A percentile compares a stretch with the other conserved stretches of the same genome.
phyloP scores from a whole-genome alignment of 1,140 invertebrate genomes.

The Drosophila subpulchrella region DNA sequence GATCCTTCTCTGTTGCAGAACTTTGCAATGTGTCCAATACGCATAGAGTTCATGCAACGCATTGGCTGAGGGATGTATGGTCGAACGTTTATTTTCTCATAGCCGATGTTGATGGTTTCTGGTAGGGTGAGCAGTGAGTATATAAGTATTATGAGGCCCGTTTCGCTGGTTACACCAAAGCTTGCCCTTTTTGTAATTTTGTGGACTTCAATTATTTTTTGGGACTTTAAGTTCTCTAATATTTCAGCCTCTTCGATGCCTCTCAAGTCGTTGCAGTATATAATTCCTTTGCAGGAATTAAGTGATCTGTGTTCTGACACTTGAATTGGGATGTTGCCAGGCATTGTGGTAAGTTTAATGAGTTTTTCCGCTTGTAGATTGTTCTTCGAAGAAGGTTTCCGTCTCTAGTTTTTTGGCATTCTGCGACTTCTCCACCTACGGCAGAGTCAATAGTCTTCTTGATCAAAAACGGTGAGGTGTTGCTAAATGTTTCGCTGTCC shows the following conservation, averaged over 20 bases:
- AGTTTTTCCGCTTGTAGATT: neutral
- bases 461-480: neutral
- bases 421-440: neutral
- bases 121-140: neutral
- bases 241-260: conserved; percentile 1
- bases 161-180: neutral
- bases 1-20: neutral
- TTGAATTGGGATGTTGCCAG: neutral
- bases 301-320: neutral
- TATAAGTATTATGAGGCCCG: neutral
- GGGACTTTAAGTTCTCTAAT: neutral
- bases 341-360: neutral
- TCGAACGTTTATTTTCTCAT: neutral
- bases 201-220: neutral
- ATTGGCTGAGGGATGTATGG: neutral
- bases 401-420: neutral
- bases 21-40: neutral
- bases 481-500: no score
- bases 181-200: neutral
- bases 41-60: neutral
- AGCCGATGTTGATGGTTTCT: neutral
- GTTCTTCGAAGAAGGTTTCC: neutral
- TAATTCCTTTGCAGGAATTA: neutral
- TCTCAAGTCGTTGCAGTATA: conserved; percentile 6
- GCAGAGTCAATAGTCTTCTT: neutral